Base-by-base conservation (phyloP, 2,113 vertebrate genomes). In the Myotis lucifugus region DNA sequence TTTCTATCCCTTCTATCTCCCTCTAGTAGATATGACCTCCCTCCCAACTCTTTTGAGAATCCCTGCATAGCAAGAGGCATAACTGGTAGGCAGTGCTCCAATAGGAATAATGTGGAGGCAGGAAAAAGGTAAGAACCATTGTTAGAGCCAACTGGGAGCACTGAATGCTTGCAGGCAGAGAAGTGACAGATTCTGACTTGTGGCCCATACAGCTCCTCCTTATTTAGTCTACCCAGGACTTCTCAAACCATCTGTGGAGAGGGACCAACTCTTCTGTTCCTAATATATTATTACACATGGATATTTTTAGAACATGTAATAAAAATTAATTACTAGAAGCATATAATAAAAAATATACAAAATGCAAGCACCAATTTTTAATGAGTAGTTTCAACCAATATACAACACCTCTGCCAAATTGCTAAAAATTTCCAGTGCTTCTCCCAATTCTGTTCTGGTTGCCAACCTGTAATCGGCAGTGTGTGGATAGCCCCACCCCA, bases 291-390 rank as follows among this genome's bases (percentile, higher is more conserved):
- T 70, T 52, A 29, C 46, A 46, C 42, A 17, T 7, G 2, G 67
- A 42, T 77, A 14, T 54, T 88, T 94, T 84, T 21, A 85, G 91
- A 81, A 81, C 52, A 5, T 70, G 19, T 34, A 74, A 93, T 84
- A 52, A 73, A 86, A 91, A 81, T 8, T 5, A 78, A 25, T 90
- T n/a, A 59, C 34, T 77, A 54, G 88, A 52, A 34, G 86, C 76
- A 78, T 29, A 29, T 64, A 93, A 54, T 46, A 54, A 82, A 89
- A 88, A 34, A 32, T 4, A 5, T 34, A 42, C 37, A 84, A 90
- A 78, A 59, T 72, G 3, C 21, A 85, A 85, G 46, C 29, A 37
- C 40, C 29, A n/a, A 6, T 73, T 69, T 76, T 70, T 70, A 81
- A 54, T 73, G 34, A 76, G 52, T 40, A 42, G 50, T 79, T 86